phyloP scores from a whole-genome alignment of 2,113 vertebrate genomes.

The Daubentonia madagascariensis region DNA sequence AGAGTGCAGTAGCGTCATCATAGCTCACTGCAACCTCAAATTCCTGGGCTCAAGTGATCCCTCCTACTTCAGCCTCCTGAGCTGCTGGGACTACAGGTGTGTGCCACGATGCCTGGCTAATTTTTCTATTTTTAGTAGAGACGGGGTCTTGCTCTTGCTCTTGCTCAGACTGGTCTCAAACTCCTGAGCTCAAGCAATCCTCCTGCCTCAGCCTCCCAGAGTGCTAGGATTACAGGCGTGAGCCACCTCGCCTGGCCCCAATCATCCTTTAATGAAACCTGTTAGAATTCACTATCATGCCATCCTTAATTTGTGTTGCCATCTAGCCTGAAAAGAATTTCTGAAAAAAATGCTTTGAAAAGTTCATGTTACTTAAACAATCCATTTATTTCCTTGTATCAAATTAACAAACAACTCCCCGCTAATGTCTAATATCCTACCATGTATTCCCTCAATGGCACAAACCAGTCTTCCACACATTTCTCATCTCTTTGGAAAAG shows the following conservation, averaged over 20 bases:
- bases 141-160: too few species aligned
- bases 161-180: too few species aligned
- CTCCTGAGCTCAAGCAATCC: too few species aligned
- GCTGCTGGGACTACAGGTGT: too few species aligned
- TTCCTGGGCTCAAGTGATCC: too few species aligned
- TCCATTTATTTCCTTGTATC: slow-evolving; percentile 23
- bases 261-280: background rate
- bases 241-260: background rate
- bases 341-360: slow-evolving; percentile 39
- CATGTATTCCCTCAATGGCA: background rate
- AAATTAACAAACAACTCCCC: background rate
- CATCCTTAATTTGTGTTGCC: background rate
- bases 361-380: slow-evolving; percentile 6
- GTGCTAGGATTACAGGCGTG: too few species aligned
- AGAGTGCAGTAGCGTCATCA: too few species aligned
- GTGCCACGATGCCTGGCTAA: too few species aligned
- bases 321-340: slow-evolving; percentile 11
- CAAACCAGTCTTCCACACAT: background rate
- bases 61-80: too few species aligned
- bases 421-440: background rate
- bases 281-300: background rate
- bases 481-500: slow-evolving; percentile 30
- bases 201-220: too few species aligned
- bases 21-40: too few species aligned
- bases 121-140: too few species aligned